Conservation (phyloP, 2,113 vertebrate species). For the Cygnus atratus region DNA sequence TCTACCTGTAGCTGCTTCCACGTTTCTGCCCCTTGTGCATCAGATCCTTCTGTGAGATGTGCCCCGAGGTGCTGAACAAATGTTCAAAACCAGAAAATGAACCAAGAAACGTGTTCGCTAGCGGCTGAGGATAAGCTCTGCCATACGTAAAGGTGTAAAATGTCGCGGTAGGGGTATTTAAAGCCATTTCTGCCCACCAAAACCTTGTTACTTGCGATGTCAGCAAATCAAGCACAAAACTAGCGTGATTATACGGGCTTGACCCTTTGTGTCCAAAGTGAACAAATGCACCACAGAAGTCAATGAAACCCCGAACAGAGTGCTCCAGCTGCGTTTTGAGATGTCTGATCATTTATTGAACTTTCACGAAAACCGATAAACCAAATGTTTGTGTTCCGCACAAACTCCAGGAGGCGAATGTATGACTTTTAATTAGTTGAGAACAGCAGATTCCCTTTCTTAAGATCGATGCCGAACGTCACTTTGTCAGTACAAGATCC, state of each 20-base stretch:
- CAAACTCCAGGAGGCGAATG: rapidly evolving
- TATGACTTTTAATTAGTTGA: not conserved
- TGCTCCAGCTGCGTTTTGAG: not conserved
- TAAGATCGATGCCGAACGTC: not conserved
- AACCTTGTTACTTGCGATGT: not conserved
- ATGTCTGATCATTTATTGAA: not conserved
- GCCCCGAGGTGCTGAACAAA: not conserved
- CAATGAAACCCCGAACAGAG: rapidly evolving
- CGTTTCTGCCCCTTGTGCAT: not conserved
- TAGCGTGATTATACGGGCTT: rapidly evolving
- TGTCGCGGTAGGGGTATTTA: not conserved
- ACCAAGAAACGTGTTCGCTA: not conserved
- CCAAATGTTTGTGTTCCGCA: not conserved
- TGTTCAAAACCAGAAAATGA: not conserved
- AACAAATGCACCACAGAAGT: rapidly evolving
- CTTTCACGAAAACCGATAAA: not conserved
- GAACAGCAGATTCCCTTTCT: not conserved
- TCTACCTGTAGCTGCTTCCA: not conserved
- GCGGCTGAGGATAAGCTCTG: not conserved
- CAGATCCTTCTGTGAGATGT: not conserved
- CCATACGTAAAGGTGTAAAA: not conserved
- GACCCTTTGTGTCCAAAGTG: not conserved
- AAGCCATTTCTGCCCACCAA: not conserved
- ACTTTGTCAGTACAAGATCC: not conserved
- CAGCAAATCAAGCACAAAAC: not conserved